These are phyloP conservation scores for Phrynosoma platyrhinos DNA, from an alignment of 2,113 vertebrate species.

Conservation along the genomic window DNA sequence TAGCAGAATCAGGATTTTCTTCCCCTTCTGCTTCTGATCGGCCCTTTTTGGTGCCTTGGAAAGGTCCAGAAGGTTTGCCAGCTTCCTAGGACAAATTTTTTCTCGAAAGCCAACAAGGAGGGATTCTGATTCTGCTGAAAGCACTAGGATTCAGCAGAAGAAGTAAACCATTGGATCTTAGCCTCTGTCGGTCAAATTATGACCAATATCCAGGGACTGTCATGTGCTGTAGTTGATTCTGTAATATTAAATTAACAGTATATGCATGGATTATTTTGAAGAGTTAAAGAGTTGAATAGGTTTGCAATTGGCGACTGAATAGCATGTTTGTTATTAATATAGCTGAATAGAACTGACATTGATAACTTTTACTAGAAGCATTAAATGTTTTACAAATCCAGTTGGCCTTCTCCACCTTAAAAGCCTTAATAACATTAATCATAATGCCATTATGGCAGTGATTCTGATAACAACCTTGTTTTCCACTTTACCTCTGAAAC, in stretches of 20 bases:
- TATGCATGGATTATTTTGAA: conserved; percentile 5
- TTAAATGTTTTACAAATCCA: background rate
- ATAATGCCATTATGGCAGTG: background rate
- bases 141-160: background rate
- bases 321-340: conserved; percentile 11
- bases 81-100: background rate
- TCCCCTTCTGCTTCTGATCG: too few species aligned
- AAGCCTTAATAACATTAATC: conserved; percentile 13
- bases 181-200: background rate
- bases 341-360: background rate
- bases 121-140: too few species aligned
- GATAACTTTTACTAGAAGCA: background rate
- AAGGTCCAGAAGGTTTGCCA: too few species aligned
- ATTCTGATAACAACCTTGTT: conserved; percentile 10
- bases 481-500: conserved; percentile 11
- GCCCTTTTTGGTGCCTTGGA: too few species aligned
- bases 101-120: too few species aligned
- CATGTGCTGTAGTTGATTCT: background rate
- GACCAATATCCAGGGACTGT: background rate
- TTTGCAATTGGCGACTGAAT: background rate
- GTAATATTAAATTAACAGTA: conserved; percentile 8
- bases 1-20: too few species aligned
- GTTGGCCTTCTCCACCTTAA: conserved; percentile 20
- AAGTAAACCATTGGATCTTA: background rate
- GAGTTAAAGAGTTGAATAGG: background rate